Evolutionary conservation across 2,797 vertebrate species (phyloP).

Genomic region (Xerus rutilus): DNA sequence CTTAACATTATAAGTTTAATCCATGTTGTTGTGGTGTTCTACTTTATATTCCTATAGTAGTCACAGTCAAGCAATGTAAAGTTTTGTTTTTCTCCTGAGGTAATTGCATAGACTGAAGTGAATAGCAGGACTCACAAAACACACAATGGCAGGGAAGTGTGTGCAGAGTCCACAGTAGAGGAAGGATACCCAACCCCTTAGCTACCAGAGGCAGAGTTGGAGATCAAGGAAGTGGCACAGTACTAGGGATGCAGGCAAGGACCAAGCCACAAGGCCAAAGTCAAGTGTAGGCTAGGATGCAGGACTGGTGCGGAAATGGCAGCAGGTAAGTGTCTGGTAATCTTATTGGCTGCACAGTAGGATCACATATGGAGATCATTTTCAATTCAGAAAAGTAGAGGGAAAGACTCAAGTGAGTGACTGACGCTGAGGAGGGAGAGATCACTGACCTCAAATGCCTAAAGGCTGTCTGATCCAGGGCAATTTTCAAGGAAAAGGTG

Average conservation of each 20-base stretch:
- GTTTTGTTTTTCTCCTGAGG: background rate
- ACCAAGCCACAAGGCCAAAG: background rate
- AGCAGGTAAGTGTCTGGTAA: background rate
- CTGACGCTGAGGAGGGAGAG: background rate
- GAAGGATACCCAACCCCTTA: background rate
- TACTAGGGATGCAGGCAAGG: background rate
- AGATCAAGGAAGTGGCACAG: background rate
- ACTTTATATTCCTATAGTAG: background rate
- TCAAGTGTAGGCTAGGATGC: background rate
- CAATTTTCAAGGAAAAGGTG: constrained; percentile 16
- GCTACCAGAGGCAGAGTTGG: background rate
- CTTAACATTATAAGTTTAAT: background rate
- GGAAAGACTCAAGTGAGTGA: background rate
- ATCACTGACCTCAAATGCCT: background rate
- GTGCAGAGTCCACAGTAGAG: accelerated
- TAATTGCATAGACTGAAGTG: background rate
- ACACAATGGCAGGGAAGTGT: background rate
- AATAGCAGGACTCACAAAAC: background rate
- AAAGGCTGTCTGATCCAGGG: background rate
- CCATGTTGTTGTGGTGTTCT: background rate
- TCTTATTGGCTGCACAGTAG: background rate
- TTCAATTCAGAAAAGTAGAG: background rate
- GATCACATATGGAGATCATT: too few relatives aligned
- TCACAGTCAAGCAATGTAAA: background rate
- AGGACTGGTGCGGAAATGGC: background rate